These are phyloP conservation scores for Platyscapa corneri DNA, from an alignment of 1,140 invertebrate genomes.

Conservation along the genomic window DNA sequence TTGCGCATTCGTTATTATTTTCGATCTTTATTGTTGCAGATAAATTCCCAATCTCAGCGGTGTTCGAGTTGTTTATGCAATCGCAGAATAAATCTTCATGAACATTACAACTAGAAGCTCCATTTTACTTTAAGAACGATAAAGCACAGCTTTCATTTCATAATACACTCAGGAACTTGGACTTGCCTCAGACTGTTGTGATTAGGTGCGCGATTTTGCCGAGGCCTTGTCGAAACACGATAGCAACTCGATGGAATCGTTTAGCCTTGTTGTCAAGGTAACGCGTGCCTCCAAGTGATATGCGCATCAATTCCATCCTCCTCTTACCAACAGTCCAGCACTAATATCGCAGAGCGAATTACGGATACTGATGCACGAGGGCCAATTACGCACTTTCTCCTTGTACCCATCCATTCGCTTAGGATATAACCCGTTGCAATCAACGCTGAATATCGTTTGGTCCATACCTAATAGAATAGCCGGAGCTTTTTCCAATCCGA, in stretches of 20 bases:
- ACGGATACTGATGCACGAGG: neutral
- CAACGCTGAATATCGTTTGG: neutral
- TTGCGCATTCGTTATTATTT: no score
- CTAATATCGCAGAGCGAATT: neutral
- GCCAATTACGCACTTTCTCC: neutral
- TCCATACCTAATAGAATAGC: neutral
- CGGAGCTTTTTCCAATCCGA: neutral
- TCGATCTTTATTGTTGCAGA: no score
- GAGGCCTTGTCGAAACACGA: neutral
- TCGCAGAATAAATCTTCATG: no score
- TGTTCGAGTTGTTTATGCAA: no score
- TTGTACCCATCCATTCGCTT: neutral
- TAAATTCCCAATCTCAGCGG: no score
- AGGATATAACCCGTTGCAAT: neutral
- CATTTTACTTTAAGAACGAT: neutral
- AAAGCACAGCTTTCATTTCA: neutral
- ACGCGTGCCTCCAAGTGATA: neutral
- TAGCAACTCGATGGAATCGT: neutral
- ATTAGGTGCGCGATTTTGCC: neutral
- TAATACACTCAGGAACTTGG: neutral
- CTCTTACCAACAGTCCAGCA: neutral
- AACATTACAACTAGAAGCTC: no score
- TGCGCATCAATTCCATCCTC: neutral
- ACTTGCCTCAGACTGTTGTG: neutral
- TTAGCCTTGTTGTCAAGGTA: conserved; percentile 1